Evolutionary conservation across 2,113 vertebrate genomes (phyloP).

Genomic region (Pteruthius melanotis): DNA sequence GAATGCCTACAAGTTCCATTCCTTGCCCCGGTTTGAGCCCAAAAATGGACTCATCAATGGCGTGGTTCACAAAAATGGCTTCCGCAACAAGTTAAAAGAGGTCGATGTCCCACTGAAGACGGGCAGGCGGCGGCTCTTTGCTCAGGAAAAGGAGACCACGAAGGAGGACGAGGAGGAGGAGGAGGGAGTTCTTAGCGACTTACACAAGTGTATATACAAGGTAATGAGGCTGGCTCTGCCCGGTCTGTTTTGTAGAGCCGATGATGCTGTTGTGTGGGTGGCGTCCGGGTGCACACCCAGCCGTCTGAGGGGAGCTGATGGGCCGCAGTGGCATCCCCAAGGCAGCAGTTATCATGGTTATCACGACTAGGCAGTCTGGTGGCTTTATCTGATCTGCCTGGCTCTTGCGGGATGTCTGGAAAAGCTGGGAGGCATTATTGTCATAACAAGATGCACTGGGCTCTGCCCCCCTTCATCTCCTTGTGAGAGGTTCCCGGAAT

Average conservation of each 20-base stretch:
- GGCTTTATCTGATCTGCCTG: not conserved
- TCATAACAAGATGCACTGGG: not conserved
- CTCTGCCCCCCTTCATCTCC: not conserved
- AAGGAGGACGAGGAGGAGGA: conserved; percentile 85
- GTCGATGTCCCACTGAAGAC: conserved; percentile 87
- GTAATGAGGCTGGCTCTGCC: conserved; percentile 59
- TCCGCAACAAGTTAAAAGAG: conserved; percentile 90
- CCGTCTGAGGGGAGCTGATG: rapidly evolving
- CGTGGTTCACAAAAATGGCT: conserved; percentile 83
- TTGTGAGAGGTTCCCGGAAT: not conserved
- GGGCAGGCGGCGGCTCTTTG: conserved; percentile 92
- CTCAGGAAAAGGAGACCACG: conserved; percentile 95
- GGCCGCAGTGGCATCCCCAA: not conserved
- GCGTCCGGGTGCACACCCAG: not conserved
- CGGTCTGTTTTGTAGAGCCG: rapidly evolving
- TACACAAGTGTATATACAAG: conserved; percentile 99
- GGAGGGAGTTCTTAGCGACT: conserved; percentile 86
- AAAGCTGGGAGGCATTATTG: not conserved
- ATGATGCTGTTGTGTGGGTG: not conserved
- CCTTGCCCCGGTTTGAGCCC: conserved; percentile 94
- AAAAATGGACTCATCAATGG: conserved; percentile 86
- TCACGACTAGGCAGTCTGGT: rapidly evolving
- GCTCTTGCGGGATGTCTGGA: not conserved
- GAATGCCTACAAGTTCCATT: conserved; percentile 79
- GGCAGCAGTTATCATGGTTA: not conserved